Evolutionary conservation across 2,797 vertebrate genomes (phyloP), one percentile per base, ranked within the genome.

Genomic region (Astyanax mexicanus): DNA sequence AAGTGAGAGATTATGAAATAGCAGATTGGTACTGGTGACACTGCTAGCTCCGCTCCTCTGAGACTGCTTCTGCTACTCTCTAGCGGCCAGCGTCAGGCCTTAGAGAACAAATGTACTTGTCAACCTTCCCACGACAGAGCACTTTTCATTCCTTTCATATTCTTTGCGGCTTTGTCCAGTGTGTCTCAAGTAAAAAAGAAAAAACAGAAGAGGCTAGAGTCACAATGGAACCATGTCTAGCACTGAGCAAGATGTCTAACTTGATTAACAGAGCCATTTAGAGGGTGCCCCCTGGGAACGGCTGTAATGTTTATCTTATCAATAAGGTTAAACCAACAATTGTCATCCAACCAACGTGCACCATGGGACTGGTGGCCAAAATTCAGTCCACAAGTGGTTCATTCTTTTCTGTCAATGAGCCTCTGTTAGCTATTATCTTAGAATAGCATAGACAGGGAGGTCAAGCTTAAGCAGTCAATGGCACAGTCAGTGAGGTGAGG

Each of bases 381-480:
- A 57, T 44, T 38, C 67, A 71, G 37, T 75, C 64, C 35, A 65
- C 73, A 79, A 79, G 44, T 57, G 47, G 47, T 77, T 61, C 67
- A 81, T 81, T 81, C 77, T 71, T 78, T 61, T 58, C 32, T 61
- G 62, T 81, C 58, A 76, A 83, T 83, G 67, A 60, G 61, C 74
- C 60, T 79, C 61, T 77, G 69, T 78, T 65, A 74, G 78, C 72
- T 61, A 74, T 83, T 75, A 80, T 83, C 74, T 74, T 72, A 47
- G 60, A 49, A 74, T 57, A 68, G 69, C 19, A 32, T 49, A 42
- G 32, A 52, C 21, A 55, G 37, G 57, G 38, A 52, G 72, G 62
- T 74, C 58, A 74, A 58, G 37, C 47, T 57, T 78, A 71, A 69
- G 64, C 57, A 77, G 67, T 74, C 54, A 83, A 54, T 69, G 52